Evolutionary conservation across 2,113 vertebrate genomes (phyloP).

Genomic region (Eudorcas thomsonii): DNA sequence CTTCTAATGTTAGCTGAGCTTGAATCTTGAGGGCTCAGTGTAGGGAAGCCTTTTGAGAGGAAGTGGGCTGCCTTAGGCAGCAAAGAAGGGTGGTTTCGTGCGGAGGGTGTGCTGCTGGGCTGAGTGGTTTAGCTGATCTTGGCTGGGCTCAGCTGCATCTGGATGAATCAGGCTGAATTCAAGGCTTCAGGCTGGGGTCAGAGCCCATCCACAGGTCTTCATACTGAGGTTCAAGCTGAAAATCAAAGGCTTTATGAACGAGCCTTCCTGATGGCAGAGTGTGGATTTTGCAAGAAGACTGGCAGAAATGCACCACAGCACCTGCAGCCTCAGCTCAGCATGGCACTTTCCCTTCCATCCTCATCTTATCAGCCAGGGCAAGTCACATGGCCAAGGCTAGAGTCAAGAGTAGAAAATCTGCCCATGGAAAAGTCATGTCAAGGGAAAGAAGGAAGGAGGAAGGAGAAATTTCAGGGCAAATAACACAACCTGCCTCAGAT

Average conservation of each 20-base stretch:
- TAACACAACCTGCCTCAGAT: fast-evolving
- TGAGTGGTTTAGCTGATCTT: not conserved
- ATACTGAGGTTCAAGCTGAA: not conserved
- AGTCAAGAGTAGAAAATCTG: not conserved
- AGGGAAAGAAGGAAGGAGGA: not conserved
- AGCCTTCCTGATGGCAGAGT: not conserved
- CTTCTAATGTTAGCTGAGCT: too few relatives aligned
- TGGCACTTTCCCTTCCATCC: not conserved
- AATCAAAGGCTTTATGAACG: not conserved
- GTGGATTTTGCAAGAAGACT: not conserved
- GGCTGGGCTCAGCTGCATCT: not conserved
- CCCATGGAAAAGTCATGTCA: not conserved
- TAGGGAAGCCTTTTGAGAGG: not conserved
- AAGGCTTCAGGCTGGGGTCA: not conserved
- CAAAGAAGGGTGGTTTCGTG: not conserved
- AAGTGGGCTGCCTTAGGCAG: too few relatives aligned
- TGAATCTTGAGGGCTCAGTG: not conserved
- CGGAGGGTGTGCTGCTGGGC: fast-evolving
- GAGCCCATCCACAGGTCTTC: not conserved
- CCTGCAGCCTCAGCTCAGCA: not conserved
- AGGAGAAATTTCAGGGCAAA: not conserved
- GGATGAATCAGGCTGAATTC: not conserved
- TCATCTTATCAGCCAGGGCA: not conserved
- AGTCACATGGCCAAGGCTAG: not conserved
- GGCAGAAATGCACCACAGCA: not conserved